A percentile compares a stretch with the other conserved stretches of the same genome.
Conservation (phyloP, 2,113 vertebrate genomes). For the Diphyllodes magnificus region DNA sequence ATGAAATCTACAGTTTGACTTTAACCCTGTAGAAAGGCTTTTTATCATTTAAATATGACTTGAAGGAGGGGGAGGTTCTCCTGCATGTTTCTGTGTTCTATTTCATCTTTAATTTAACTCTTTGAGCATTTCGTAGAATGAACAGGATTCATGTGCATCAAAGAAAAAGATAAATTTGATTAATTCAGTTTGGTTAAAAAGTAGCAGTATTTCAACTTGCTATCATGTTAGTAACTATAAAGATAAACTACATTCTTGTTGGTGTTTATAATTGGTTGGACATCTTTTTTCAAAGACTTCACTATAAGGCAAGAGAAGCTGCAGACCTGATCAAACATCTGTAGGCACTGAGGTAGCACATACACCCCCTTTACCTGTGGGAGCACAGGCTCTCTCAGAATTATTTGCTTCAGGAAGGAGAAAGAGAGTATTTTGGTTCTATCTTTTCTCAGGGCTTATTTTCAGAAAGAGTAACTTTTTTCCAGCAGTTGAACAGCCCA, state of each 20-base stretch:
- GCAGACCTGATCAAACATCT: background rate
- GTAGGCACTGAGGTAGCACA: background rate
- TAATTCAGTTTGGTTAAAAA: conserved; percentile 3
- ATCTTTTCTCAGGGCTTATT: background rate
- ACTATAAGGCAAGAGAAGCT: background rate
- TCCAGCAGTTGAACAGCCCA: background rate
- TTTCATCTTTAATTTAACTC: conserved; percentile 65
- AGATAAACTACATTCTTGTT: background rate
- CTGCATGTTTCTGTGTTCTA: background rate
- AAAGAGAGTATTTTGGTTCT: background rate
- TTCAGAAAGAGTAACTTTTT: background rate
- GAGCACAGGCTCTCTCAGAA: background rate
- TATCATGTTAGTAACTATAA: background rate
- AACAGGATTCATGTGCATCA: background rate
- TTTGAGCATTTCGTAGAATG: conserved; percentile 42
- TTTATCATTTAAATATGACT: conserved; percentile 55
- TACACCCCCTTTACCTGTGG: background rate
- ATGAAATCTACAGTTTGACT: conserved; percentile 32
- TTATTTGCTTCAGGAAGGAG: background rate
- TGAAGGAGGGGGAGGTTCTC: background rate
- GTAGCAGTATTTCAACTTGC: background rate
- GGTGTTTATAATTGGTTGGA: background rate
- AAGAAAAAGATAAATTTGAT: conserved; percentile 18
- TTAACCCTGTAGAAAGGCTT: conserved; percentile 26
- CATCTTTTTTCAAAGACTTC: background rate